phyloP scores from a whole-genome alignment of 2,113 vertebrate species.

The Andinoacara biseriatus region DNA sequence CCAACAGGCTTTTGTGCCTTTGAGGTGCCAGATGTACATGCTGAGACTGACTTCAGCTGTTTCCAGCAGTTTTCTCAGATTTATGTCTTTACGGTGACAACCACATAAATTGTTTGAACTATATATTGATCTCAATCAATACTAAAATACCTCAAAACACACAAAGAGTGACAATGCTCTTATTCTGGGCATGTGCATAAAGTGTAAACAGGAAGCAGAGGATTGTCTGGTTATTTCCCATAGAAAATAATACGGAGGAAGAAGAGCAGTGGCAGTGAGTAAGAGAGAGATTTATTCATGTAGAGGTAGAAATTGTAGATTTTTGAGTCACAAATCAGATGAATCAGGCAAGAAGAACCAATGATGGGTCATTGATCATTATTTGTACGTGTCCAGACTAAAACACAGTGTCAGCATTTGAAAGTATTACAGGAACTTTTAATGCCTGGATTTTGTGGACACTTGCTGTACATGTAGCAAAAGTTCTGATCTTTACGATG shows the following conservation, averaged over 20 bases:
- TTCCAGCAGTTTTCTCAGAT: not conserved
- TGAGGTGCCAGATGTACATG: not conserved
- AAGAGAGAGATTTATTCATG: not conserved
- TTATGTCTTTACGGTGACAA: not conserved
- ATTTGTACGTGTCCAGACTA: not conserved
- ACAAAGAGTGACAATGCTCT: not conserved
- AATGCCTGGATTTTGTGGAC: not conserved
- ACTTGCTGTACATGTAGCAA: not conserved
- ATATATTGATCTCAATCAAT: not conserved
- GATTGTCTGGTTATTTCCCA: not conserved
- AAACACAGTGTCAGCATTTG: not conserved
- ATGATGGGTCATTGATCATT: too few relatives aligned
- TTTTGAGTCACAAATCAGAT: too few relatives aligned
- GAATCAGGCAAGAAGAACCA: too few relatives aligned
- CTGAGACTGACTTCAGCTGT: constrained; percentile 1
- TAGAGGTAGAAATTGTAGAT: not conserved
- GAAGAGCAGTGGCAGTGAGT: not conserved
- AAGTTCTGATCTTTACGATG: not conserved
- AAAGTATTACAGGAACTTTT: not conserved
- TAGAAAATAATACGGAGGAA: not conserved
- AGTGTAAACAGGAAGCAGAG: not conserved
- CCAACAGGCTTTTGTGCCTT: not conserved
- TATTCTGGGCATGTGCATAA: not conserved
- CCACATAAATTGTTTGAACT: not conserved
- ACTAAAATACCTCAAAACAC: not conserved